Percentiles rank a stretch among this genome's conserved stretches.
These are phyloP conservation scores for Eospalax fontanierii DNA, from an alignment of 2,797 vertebrate genomes.

Conservation along the genomic window DNA sequence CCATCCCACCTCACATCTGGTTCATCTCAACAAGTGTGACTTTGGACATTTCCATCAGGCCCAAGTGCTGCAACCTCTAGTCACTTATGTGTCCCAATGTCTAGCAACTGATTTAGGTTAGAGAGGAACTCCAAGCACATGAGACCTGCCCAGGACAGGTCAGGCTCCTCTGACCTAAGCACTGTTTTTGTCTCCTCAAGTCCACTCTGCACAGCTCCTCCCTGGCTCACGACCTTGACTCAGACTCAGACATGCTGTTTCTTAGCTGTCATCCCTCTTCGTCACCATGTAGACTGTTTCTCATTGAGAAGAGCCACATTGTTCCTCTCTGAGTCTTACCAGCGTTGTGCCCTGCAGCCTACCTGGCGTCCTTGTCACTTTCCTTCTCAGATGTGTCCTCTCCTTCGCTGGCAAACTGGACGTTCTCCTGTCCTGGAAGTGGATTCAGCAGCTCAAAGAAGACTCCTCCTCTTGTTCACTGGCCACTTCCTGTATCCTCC, in stretches of 20 bases:
- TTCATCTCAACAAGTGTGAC: neutral
- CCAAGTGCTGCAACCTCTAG: neutral
- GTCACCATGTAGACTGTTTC: neutral
- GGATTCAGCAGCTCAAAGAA: neutral
- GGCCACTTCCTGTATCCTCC: neutral
- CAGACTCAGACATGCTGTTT: neutral
- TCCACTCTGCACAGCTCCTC: neutral
- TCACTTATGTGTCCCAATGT: neutral
- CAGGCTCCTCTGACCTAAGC: neutral
- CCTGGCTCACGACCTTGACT: neutral
- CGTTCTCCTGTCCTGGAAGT: conserved; percentile 1
- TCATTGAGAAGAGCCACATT: neutral
- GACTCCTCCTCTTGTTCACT: neutral
- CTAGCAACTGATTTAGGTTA: neutral
- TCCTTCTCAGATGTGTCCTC: neutral
- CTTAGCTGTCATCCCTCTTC: neutral
- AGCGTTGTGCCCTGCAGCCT: neutral
- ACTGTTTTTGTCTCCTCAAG: neutral
- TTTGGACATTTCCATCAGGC: neutral
- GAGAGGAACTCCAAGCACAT: neutral
- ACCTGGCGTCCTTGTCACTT: neutral
- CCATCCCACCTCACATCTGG: neutral
- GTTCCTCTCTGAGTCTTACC: neutral
- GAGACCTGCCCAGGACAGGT: neutral
- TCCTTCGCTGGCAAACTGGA: neutral